phyloP scores from a whole-genome alignment of 1,140 invertebrate species.

The Sarcophaga peregrina region DNA sequence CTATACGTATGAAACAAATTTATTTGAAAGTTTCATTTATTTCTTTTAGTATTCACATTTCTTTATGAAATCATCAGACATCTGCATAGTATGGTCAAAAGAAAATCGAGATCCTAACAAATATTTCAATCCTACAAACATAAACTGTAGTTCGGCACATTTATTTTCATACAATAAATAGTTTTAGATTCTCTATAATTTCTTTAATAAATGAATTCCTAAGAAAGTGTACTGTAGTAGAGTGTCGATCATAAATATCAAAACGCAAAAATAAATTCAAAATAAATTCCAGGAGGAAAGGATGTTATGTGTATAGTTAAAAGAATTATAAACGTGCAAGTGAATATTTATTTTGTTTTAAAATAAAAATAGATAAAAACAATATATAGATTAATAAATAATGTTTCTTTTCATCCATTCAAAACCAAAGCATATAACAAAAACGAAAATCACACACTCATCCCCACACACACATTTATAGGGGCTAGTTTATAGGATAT shows the following conservation, averaged over 20 bases:
- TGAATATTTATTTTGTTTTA: too few relatives aligned
- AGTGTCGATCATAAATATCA: background rate
- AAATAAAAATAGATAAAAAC: too few relatives aligned
- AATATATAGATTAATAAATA: too few relatives aligned
- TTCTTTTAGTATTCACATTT: constrained; percentile 17
- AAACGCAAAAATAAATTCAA: background rate
- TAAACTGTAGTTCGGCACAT: background rate
- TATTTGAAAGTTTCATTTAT: background rate
- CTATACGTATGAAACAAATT: constrained; percentile 23
- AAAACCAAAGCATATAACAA: too few relatives aligned
- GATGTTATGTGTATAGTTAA: too few relatives aligned
- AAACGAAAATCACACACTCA: too few relatives aligned
- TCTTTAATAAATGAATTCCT: background rate
- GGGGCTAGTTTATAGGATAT: too few relatives aligned
- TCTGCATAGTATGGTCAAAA: constrained; percentile 67
- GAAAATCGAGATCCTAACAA: constrained; percentile 49
- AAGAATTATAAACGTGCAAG: too few relatives aligned
- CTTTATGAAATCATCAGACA: constrained; percentile 60
- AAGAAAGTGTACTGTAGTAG: background rate
- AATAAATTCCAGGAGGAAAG: too few relatives aligned
- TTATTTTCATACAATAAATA: background rate
- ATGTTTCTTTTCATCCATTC: too few relatives aligned
- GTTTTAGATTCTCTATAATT: background rate
- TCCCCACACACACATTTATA: too few relatives aligned
- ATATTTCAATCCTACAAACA: constrained; percentile 22